phyloP scores from a whole-genome alignment of 2,797 vertebrate species.

The Chiloscyllium punctatum region DNA sequence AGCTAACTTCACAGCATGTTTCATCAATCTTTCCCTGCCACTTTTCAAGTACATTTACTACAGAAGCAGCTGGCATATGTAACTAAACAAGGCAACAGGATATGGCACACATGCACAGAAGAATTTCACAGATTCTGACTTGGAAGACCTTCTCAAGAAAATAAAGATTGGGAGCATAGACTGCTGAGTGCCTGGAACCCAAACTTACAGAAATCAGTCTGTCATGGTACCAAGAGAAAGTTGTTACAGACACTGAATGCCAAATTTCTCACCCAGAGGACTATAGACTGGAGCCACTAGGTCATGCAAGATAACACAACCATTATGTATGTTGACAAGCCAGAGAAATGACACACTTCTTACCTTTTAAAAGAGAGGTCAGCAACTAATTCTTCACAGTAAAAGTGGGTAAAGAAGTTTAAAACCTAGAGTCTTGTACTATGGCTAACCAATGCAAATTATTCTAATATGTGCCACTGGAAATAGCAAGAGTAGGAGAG shows the following conservation, averaged over 20 bases:
- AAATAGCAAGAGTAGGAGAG: neutral
- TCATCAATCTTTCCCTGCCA: conserved; percentile 29
- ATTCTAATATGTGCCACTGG: neutral
- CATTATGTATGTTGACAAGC: neutral
- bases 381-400: neutral
- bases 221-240: neutral
- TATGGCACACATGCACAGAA: neutral
- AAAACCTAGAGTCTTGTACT: neutral
- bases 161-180: conserved; percentile 6
- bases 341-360: neutral
- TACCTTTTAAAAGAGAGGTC: neutral
- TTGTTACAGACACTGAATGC: neutral
- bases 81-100: neutral
- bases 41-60: conserved; percentile 12
- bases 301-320: neutral
- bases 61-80: neutral
- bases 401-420: neutral
- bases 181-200: neutral
- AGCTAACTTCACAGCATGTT: conserved; percentile 11
- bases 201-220: neutral
- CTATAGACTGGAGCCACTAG: neutral
- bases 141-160: neutral
- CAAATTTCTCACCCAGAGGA: neutral
- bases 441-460: neutral
- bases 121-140: neutral